Percentiles rank a stretch among this genome's conserved stretches.
Evolutionary conservation across 2,797 vertebrate genomes (phyloP).

Genomic region (Arctocebus calabarensis): DNA sequence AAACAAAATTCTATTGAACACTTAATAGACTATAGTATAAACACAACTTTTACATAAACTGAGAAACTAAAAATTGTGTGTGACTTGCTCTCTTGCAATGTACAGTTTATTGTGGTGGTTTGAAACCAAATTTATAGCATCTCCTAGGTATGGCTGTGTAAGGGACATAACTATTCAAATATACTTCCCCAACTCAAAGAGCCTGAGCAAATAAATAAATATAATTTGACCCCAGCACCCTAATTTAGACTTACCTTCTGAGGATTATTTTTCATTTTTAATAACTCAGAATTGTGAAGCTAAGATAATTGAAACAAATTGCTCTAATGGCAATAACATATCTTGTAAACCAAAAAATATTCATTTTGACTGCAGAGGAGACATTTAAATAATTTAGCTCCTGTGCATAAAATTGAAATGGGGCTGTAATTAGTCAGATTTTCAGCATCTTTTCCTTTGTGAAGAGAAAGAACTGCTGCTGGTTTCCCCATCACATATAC

Average conservation of each 20-base stretch:
- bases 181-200: conserved; percentile 78
- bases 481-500: conserved; percentile 72
- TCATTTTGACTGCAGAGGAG: conserved; percentile 84
- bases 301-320: conserved; percentile 85
- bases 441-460: conserved; percentile 81
- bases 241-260: conserved; percentile 79
- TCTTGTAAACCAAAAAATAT: conserved; percentile 87
- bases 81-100: background rate
- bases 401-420: conserved; percentile 85
- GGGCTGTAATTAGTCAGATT: conserved; percentile 85
- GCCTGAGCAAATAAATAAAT: conserved; percentile 76
- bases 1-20: background rate
- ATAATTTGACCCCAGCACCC: conserved; percentile 66
- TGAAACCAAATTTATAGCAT: background rate
- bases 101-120: background rate
- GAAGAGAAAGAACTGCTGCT: conserved; percentile 81
- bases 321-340: conserved; percentile 85
- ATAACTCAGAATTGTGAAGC: conserved; percentile 82
- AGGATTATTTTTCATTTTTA: conserved; percentile 85
- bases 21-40: background rate
- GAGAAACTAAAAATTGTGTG: background rate
- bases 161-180: conserved; percentile 74
- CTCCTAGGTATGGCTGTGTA: background rate
- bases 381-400: conserved; percentile 87
- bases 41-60: background rate